Evolutionary conservation across 1,140 invertebrate genomes (phyloP), one percentile per base, ranked within the genome.

Genomic region (Meloidogyne floridensis): DNA sequence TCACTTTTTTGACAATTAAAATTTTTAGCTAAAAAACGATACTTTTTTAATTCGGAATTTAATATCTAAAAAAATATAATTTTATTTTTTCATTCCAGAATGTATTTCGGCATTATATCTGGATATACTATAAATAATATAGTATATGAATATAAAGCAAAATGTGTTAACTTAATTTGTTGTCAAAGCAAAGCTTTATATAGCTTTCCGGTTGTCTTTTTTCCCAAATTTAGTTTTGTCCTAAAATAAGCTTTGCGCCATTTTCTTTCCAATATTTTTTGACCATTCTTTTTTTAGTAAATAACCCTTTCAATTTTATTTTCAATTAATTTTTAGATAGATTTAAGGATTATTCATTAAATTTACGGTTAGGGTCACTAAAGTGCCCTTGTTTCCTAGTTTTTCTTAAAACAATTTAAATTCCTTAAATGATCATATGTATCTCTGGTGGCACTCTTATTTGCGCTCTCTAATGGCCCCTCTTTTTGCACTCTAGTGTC

Each of bases 121-220:
- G 7, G 4, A 47, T 47, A 47, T 8, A 47, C 20, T 20, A 32
- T 32, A 32, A 32, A 32, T 32, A 32, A 32, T 32, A 32, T 32
- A 20, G 20, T 20, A 32, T 32, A 32, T 32, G 32, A 32, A 32
- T 32, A 32, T 32, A 54, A 54, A 54, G 53, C 8, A 54, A 47
- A 65, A 65, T n/a, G n/a, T 65, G 59, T 65, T 65, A 65, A 65
- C 59, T 65, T n/a, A 65, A 65, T 65, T 65, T 65, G 59, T 65
- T n/a, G 0, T 65, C 59, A 65, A 65, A 15, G n/a, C 59, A 65
- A 65, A n/a, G 59, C 15, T 65, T 59, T 59, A 15, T 59, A 65
- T 5, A 59, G 59, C 59, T 65, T 65, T 65, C 59, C 59, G 59
- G 59, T 65, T 65, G 59, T 65, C 59, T 15, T 65, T 65, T 65